These are phyloP conservation scores for Actinernus sp. DNA, from an alignment of 92 coral and sea anemone species.

Conservation along the genomic window DNA sequence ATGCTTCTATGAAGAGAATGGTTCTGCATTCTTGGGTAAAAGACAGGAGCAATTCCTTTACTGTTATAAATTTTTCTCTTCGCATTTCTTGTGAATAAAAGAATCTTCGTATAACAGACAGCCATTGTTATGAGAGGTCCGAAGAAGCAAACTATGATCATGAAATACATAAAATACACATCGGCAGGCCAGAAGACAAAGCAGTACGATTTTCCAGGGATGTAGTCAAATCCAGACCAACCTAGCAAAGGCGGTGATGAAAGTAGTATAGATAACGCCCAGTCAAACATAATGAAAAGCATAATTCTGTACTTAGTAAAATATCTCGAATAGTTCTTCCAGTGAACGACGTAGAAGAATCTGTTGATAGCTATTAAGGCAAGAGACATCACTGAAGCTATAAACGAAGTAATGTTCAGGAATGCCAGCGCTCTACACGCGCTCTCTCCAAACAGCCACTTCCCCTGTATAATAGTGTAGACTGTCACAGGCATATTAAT, in stretches of 20 bases:
- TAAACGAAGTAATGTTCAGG: constrained; percentile 68
- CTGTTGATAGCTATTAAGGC: constrained; percentile 82
- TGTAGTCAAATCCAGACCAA: constrained; percentile 77
- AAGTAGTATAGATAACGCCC: constrained; percentile 58
- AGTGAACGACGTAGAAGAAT: constrained; percentile 75
- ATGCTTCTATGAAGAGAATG: constrained; percentile 2
- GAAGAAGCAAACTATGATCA: constrained; percentile 66
- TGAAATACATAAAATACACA: constrained; percentile 75
- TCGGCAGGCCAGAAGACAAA: constrained; percentile 75
- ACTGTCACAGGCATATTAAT: constrained; percentile 77
- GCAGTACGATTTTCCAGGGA: constrained; percentile 79
- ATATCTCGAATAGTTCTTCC: constrained; percentile 50
- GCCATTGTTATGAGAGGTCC: constrained; percentile 78
- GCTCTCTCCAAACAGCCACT: constrained; percentile 68
- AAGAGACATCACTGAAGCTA: constrained; percentile 84
- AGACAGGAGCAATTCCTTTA: not conserved
- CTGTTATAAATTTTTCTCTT: constrained; percentile 22
- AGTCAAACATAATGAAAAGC: constrained; percentile 30
- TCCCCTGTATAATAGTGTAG: constrained; percentile 45
- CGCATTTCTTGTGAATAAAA: constrained; percentile 31
- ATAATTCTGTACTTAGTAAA: constrained; percentile 40
- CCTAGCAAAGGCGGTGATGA: constrained; percentile 80
- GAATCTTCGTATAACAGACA: constrained; percentile 57
- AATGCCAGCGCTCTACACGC: constrained; percentile 67
- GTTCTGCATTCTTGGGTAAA: not conserved